Conservation (phyloP, 1,140 invertebrate species). For the Phortica variegata region DNA sequence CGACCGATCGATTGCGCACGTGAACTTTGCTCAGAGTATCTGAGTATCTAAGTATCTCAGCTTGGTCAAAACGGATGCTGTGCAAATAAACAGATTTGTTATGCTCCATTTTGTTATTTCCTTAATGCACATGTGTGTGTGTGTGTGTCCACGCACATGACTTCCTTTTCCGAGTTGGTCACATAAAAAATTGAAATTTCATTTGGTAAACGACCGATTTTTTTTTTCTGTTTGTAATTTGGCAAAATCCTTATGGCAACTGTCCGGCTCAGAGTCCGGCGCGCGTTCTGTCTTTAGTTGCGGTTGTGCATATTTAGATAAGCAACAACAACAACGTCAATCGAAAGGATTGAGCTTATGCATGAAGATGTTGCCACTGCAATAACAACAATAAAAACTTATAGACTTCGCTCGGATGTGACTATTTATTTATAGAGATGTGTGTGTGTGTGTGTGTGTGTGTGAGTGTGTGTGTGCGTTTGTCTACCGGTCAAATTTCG, state of each 20-base stretch:
- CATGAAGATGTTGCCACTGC: constrained; percentile 9
- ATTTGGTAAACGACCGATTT: neutral
- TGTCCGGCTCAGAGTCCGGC: neutral
- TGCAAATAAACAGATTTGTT: constrained; percentile 56
- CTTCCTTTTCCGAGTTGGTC: neutral
- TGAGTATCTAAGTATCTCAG: no score
- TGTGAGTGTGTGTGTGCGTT: constrained; percentile 1
- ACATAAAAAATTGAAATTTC: constrained; percentile 4
- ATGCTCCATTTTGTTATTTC: constrained; percentile 50
- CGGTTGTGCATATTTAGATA: neutral
- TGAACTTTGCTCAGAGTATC: no score
- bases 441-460: constrained; percentile 6
- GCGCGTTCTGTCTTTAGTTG: neutral
- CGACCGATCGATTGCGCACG: no score
- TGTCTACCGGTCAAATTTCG: no score
- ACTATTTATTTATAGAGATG: constrained; percentile 42
- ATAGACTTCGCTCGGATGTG: no score
- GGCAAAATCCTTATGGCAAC: no score
- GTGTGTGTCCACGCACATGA: neutral
- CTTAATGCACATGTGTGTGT: constrained; percentile 14
- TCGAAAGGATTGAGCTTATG: constrained; percentile 23
- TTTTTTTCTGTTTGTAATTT: no score
- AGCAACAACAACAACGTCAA: constrained; percentile 8
- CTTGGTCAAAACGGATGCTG: constrained; percentile 26
- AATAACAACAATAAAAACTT: neutral